These are phyloP conservation scores for Trachythela sp. DNA, from an alignment of 64 coral and sea anemone genomes.

Conservation along the genomic window DNA sequence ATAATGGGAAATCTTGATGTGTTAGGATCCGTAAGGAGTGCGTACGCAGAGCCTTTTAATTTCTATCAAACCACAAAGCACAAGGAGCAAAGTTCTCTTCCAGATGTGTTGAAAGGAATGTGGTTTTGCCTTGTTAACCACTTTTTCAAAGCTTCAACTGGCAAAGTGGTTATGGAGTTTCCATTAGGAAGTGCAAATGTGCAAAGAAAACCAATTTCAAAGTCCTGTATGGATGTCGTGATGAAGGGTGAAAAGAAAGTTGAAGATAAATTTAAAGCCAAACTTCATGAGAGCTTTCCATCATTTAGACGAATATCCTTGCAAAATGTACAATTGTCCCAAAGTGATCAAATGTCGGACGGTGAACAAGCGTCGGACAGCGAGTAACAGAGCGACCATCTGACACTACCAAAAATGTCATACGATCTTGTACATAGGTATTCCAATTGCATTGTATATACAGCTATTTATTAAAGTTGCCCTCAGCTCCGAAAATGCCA, in stretches of 20 bases:
- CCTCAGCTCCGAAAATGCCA: too few species aligned
- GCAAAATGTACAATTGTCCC: neutral
- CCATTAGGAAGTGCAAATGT: neutral
- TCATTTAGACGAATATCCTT: neutral
- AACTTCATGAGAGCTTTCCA: slow-evolving; percentile 13
- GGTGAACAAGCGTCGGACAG: neutral
- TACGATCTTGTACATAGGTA: too few species aligned
- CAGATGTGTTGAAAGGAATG: neutral
- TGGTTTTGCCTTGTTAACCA: neutral
- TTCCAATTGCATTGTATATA: too few species aligned
- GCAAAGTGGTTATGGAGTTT: neutral
- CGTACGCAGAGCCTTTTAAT: neutral
- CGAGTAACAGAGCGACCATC: neutral
- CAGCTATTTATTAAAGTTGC: too few species aligned
- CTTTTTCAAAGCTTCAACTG: neutral
- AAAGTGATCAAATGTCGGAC: neutral
- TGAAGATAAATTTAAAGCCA: neutral
- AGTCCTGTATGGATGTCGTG: neutral
- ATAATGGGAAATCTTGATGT: neutral
- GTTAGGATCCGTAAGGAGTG: neutral
- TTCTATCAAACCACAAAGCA: neutral
- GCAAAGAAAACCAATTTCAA: neutral
- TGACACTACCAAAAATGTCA: too few species aligned
- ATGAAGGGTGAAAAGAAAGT: slow-evolving; percentile 6
- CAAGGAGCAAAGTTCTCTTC: neutral